Base-by-base conservation (phyloP, 2,113 vertebrate genomes). In the Phalacrocorax aristotelis region DNA sequence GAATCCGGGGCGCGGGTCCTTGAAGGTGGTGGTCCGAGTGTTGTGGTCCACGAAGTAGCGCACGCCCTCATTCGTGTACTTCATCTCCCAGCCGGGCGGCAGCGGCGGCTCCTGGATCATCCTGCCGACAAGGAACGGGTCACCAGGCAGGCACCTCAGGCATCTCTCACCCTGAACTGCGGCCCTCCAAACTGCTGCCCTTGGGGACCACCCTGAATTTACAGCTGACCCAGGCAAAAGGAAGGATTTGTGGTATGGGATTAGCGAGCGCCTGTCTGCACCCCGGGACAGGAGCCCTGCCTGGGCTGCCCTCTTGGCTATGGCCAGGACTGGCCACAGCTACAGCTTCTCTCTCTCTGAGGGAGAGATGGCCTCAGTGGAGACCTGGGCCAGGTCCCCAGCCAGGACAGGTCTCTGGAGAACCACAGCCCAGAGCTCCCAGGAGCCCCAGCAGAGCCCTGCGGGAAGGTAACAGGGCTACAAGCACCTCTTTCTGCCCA, bases 41-140 rank as follows among this genome's bases (percentile, higher is more conserved):
- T 99, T 99, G 98, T 99, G 99, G 97, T 99, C 99, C 97, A 99
- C 99, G 11, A 99, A 99, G 98, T 99, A 99, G 72, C 99, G 98
- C 86, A 99, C 99, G 8, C 99, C 99, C 98, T 99, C 99, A 0
- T 98, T 99, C 13, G 99, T 99, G 97, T 99, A 99, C 95, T 99
- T 99, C 99, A 99, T 99, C 98, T 99, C 99, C 99, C 99, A 99
- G 90, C 99, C 99, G 3, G 99, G 99, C 6, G 99, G 99, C 97
- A 99, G 97, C 6, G 99, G 99, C 34, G 99, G 99, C 96, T 99
- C 99, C 98, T 99, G 99, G 98, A 99, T 99, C 99, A 99, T 99
- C 98, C 99, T 99, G 98, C 62, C 87, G 89, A 19, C 61, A 58
- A 51, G 75, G 55, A 25, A 29, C 6, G 38, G n/a, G 57, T 79